Evolutionary conservation across 2,888 invertebrate species (phyloP).

Genomic region (Netelia virgata): DNA sequence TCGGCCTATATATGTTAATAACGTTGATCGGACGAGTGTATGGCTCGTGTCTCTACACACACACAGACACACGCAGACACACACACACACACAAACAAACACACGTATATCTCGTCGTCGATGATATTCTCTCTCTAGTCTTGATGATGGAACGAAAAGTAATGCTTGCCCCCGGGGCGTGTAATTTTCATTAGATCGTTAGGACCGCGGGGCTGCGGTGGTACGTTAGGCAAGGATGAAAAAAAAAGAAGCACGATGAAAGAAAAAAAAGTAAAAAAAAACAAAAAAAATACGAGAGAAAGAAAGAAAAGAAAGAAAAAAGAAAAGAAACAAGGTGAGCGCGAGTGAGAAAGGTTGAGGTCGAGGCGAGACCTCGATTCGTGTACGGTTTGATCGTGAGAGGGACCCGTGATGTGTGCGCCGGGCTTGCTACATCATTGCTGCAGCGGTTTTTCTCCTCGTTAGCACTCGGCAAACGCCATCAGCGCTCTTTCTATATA

Average conservation of each 20-base stretch:
- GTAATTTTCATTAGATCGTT: conserved; percentile 60
- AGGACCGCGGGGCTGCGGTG: conserved; percentile 5
- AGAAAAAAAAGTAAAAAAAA: not conserved
- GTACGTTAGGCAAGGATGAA: conserved; percentile 21
- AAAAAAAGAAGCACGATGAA: not conserved
- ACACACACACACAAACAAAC: not conserved
- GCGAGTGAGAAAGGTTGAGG: conserved; percentile 60
- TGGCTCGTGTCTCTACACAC: not conserved
- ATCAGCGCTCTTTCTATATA: conserved; percentile 23
- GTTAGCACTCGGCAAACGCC: conserved; percentile 61
- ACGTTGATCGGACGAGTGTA: not conserved
- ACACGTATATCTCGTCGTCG: not conserved
- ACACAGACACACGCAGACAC: not conserved
- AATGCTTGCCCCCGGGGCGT: conserved; percentile 56
- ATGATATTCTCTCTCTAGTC: conserved; percentile 20
- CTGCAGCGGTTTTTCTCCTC: conserved; percentile 62
- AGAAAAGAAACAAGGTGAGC: conserved; percentile 31
- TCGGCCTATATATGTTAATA: not conserved
- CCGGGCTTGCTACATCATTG: conserved; percentile 56
- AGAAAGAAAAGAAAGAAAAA: conserved; percentile 14
- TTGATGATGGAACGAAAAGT: conserved; percentile 34
- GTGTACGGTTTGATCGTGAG: conserved; percentile 55
- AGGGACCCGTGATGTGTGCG: conserved; percentile 28
- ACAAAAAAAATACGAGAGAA: too few species aligned
- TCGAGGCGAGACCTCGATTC: conserved; percentile 61